Conservation (phyloP, 2,113 vertebrate genomes). For the Collichthys lucidus region DNA sequence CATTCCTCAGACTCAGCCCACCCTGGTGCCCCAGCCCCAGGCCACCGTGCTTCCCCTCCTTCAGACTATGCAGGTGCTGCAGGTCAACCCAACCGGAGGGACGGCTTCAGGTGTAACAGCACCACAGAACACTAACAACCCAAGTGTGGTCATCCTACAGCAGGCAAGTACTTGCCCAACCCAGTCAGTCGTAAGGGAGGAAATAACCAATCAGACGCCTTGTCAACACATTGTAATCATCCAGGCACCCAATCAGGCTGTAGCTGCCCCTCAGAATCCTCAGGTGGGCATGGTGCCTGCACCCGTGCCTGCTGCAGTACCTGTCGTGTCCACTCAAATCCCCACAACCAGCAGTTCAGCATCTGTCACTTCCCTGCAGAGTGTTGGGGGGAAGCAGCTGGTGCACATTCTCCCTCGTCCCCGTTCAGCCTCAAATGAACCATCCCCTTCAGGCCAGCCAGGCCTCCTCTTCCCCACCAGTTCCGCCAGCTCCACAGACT, state of each 20-base stretch:
- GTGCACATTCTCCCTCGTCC: slow-evolving; percentile 96
- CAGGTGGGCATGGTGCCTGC: slow-evolving; percentile 86
- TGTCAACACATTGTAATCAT: slow-evolving; percentile 99
- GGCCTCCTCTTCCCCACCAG: slow-evolving; percentile 53
- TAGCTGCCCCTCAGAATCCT: slow-evolving; percentile 83
- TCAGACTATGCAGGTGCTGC: slow-evolving; percentile 96
- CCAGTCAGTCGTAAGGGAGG: slow-evolving; percentile 88
- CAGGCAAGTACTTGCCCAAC: slow-evolving; percentile 88
- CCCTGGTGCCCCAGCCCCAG: slow-evolving; percentile 83
- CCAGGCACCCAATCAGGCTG: slow-evolving; percentile 91
- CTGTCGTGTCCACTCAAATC: slow-evolving; percentile 81
- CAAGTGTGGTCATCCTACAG: slow-evolving; percentile 95
- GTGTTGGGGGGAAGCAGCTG: slow-evolving; percentile 93
- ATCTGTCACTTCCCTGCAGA: slow-evolving; percentile 86
- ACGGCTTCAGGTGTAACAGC: slow-evolving; percentile 83
- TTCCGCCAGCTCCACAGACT: slow-evolving; percentile 90
- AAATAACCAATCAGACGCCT: slow-evolving; percentile 88
- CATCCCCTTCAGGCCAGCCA: slow-evolving; percentile 55
- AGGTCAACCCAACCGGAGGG: slow-evolving; percentile 87
- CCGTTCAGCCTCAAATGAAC: slow-evolving; percentile 71
- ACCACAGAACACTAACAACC: slow-evolving; percentile 87
- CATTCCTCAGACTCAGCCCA: slow-evolving; percentile 71
- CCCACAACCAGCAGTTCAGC: slow-evolving; percentile 80
- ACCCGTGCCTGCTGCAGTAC: slow-evolving; percentile 81
- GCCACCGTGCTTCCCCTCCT: slow-evolving; percentile 90